Percentiles rank a stretch among this genome's conserved stretches.
Evolutionary conservation across 2,113 vertebrate species (phyloP).

Genomic region (Limnothrissa miodon): DNA sequence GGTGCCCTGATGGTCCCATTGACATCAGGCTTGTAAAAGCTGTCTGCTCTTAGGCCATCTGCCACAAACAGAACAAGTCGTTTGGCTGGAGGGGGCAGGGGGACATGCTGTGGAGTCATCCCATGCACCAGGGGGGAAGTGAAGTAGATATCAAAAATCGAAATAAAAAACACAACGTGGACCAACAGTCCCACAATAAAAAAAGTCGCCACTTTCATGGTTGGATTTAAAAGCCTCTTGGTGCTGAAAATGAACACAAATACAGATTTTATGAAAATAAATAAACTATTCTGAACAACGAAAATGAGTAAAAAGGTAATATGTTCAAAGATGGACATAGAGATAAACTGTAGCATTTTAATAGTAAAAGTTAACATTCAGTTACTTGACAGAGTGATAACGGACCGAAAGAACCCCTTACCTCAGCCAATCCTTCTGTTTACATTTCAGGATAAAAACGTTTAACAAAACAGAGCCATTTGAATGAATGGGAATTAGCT

Average conservation of each 20-base stretch:
- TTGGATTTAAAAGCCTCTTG: slow-evolving; percentile 16
- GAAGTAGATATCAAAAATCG: slow-evolving; percentile 99
- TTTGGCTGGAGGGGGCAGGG: slow-evolving; percentile 78
- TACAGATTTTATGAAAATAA: background rate
- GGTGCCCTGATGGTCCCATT: slow-evolving; percentile 71
- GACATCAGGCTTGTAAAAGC: slow-evolving; percentile 73
- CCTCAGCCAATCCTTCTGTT: background rate
- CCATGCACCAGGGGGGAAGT: slow-evolving; percentile 95
- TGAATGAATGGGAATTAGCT: slow-evolving; percentile 8
- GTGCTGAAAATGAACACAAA: slow-evolving; percentile 21
- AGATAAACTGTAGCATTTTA: too few relatives aligned
- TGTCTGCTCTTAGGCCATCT: slow-evolving; percentile 89
- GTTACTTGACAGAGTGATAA: background rate
- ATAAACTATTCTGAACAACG: background rate
- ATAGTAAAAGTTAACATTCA: background rate
- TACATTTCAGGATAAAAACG: background rate
- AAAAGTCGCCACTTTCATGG: slow-evolving; percentile 77
- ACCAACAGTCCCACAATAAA: slow-evolving; percentile 81
- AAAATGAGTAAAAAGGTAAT: background rate
- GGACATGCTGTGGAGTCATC: slow-evolving; percentile 82
- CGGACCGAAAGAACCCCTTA: background rate
- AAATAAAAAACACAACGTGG: slow-evolving; percentile 88
- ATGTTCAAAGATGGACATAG: too few relatives aligned
- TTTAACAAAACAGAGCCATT: background rate
- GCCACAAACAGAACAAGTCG: slow-evolving; percentile 88